Conservation (phyloP, 2,888 invertebrate species). For the Malthinus seriepunctatus region DNA sequence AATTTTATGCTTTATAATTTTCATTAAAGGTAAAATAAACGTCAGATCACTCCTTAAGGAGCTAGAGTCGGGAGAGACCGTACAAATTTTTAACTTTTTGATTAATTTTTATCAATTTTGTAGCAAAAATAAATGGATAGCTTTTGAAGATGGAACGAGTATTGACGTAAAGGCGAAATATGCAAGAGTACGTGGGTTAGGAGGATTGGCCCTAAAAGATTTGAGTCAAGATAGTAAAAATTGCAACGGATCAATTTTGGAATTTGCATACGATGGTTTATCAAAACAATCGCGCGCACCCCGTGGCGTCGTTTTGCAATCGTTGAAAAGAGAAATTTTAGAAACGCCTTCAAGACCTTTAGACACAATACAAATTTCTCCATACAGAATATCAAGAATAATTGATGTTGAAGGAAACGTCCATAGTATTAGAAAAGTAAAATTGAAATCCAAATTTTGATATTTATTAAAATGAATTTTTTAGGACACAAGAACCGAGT, state of each 20-base stretch:
- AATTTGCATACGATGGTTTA: constrained; percentile 59
- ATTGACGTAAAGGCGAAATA: constrained; percentile 79
- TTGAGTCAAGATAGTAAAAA: constrained; percentile 53
- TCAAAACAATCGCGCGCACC: constrained; percentile 67
- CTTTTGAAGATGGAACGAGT: constrained; percentile 75
- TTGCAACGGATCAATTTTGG: constrained; percentile 58
- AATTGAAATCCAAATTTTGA: neutral
- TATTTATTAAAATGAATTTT: constrained; percentile 25
- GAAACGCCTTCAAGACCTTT: constrained; percentile 56
- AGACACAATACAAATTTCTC: constrained; percentile 69
- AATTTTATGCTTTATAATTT: too few species aligned
- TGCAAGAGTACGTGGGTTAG: constrained; percentile 69
- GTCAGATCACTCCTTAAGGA: too few species aligned
- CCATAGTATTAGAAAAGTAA: constrained; percentile 69
- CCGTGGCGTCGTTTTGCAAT: constrained; percentile 65
- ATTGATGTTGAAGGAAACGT: constrained; percentile 75
- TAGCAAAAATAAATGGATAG: constrained; percentile 72
- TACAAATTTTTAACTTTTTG: too few species aligned
- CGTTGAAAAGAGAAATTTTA: constrained; percentile 65
- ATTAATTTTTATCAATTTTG: constrained; percentile 27
- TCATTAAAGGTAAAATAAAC: too few species aligned
- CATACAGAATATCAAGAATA: constrained; percentile 72
- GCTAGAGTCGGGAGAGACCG: too few species aligned
- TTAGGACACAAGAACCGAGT: constrained; percentile 72
- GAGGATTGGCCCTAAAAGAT: constrained; percentile 70